phyloP scores from a whole-genome alignment of 1,140 invertebrate species.

The Drosophila sucinea region DNA sequence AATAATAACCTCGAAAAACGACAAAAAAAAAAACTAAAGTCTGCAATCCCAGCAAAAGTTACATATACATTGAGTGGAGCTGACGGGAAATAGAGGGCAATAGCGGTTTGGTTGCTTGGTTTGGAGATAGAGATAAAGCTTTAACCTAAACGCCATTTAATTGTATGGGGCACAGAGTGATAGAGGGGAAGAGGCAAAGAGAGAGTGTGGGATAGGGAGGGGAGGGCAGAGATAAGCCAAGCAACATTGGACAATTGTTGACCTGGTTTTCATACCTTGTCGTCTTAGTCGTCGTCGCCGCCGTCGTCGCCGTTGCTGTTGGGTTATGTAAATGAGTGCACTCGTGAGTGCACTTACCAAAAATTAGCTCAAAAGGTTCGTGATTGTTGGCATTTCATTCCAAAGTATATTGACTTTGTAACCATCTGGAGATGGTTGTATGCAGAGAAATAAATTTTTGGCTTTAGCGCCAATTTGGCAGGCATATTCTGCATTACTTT shows the following conservation, averaged over 20 bases:
- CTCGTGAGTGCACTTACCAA: conserved; percentile 61
- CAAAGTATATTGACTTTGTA: conserved; percentile 19
- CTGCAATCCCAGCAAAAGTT: conserved; percentile 33
- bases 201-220: background rate
- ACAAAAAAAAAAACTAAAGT: conserved; percentile 24
- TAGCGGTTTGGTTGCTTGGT: conserved; percentile 32
- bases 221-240: conserved; percentile 32
- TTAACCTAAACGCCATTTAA: conserved; percentile 61
- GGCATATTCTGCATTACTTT: no score
- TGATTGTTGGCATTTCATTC: conserved; percentile 36
- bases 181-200: conserved; percentile 11
- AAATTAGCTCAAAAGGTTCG: conserved; percentile 46
- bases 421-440: background rate
- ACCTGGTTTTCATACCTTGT: conserved; percentile 49
- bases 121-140: conserved; percentile 45
- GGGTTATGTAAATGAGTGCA: conserved; percentile 65
- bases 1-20: conserved; percentile 55
- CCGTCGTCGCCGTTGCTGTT: background rate
- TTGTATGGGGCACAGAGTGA: conserved; percentile 29
- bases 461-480: no score
- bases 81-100: conserved; percentile 51
- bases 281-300: background rate
- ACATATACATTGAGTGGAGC: conserved; percentile 30
- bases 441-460: no score
- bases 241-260: conserved; percentile 56